A percentile compares a stretch with the other conserved stretches of the same genome.
Evolutionary conservation across 1,140 invertebrate species (phyloP).

Genomic region (Wasmannia auropunctata): DNA sequence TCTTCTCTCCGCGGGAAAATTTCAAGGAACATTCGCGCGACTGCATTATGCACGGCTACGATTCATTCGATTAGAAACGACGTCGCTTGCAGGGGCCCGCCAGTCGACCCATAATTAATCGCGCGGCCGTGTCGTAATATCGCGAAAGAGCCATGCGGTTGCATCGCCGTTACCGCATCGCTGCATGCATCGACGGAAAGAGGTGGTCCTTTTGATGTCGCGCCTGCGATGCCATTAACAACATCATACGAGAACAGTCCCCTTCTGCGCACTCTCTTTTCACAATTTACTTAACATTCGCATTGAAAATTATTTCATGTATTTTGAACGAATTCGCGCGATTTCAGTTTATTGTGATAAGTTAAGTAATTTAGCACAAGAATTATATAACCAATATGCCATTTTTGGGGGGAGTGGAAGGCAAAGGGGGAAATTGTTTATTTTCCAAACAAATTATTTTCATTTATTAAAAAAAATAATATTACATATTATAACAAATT

Average conservation of each 20-base stretch:
- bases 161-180: constrained; percentile 72
- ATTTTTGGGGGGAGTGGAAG: neutral
- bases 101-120: constrained; percentile 70
- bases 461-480: neutral
- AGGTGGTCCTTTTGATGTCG: constrained; percentile 77
- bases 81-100: constrained; percentile 33
- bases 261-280: neutral
- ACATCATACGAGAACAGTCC: constrained; percentile 60
- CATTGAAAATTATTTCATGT: constrained; percentile 5
- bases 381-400: neutral
- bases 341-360: neutral
- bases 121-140: constrained; percentile 71
- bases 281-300: neutral
- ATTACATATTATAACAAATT: neutral
- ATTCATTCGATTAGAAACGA: constrained; percentile 60
- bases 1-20: neutral
- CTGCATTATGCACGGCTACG: constrained; percentile 55
- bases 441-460: neutral
- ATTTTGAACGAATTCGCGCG: neutral
- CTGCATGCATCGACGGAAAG: constrained; percentile 68
- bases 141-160: constrained; percentile 69
- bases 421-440: neutral
- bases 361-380: neutral
- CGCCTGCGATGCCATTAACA: constrained; percentile 72
- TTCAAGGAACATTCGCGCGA: neutral